Conservation (phyloP, 2,888 invertebrate genomes). For the Drosophila picticornis region DNA sequence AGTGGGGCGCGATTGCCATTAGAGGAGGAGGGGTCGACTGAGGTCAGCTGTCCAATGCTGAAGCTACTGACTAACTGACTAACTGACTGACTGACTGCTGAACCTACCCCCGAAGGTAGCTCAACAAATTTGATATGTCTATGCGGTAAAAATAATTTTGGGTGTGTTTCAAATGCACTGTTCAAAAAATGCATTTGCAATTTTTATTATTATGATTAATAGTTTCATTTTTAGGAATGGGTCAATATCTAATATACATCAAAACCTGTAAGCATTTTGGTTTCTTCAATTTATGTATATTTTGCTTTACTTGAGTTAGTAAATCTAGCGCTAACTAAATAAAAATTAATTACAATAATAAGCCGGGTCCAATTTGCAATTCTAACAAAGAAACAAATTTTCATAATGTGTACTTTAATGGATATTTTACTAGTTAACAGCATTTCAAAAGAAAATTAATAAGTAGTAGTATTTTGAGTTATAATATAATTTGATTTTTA, state of each 20-base stretch:
- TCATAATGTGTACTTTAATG: not conserved
- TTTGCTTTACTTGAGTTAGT: not conserved
- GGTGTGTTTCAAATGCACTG: constrained; percentile 59
- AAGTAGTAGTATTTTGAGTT: not conserved
- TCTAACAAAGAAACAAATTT: not conserved
- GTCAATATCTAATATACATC: not conserved
- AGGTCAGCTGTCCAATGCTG: constrained; percentile 54
- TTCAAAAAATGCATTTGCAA: not conserved
- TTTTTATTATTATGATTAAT: not conserved
- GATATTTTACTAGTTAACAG: not conserved
- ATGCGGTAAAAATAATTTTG: constrained; percentile 59
- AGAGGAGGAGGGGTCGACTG: constrained; percentile 25
- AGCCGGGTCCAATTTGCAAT: not conserved
- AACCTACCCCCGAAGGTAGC: constrained; percentile 54
- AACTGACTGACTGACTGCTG: constrained; percentile 10
- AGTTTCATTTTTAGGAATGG: not conserved
- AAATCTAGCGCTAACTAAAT: not conserved
- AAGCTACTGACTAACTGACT: constrained; percentile 24
- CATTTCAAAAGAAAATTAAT: not conserved
- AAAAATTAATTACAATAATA: not conserved
- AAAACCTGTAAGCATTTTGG: not conserved
- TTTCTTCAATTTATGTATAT: not conserved
- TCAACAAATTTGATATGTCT: constrained; percentile 61
- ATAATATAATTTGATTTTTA: not conserved
- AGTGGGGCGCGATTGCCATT: not conserved